Evolutionary conservation across 2,888 invertebrate genomes (phyloP).

Genomic region (Pedicia rivosa): DNA sequence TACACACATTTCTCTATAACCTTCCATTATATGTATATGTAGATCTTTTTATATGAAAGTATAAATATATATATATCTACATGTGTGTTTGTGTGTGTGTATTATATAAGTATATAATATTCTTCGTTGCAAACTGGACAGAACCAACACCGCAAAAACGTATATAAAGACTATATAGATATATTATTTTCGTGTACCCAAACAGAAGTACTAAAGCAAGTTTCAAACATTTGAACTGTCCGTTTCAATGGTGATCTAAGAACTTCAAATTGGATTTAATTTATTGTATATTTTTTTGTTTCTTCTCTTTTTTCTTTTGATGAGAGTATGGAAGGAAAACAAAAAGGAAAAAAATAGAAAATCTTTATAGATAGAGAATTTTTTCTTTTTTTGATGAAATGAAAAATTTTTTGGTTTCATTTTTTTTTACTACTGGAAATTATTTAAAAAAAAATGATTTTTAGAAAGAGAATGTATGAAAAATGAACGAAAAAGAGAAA

Average conservation of each 20-base stretch:
- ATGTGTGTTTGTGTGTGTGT: background rate
- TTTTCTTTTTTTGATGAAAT: too few species aligned
- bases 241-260: slow-evolving; percentile 6
- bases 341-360: too few species aligned
- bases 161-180: background rate
- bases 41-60: too few species aligned
- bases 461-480: too few species aligned
- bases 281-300: slow-evolving; percentile 1
- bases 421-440: too few species aligned
- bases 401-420: too few species aligned
- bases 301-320: background rate
- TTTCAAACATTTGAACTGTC: slow-evolving; percentile 3
- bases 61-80: background rate
- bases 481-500: too few species aligned
- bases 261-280: slow-evolving; percentile 4
- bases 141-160: background rate
- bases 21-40: slow-evolving; percentile 1
- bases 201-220: slow-evolving; percentile 3
- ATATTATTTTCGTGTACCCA: background rate
- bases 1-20: too few species aligned
- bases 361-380: too few species aligned
- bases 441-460: too few species aligned
- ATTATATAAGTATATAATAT: background rate
- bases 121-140: slow-evolving; percentile 3
- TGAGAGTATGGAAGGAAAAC: too few species aligned